Evolutionary conservation across 2,113 vertebrate genomes (phyloP).

Genomic region (Sinosuthora webbiana): DNA sequence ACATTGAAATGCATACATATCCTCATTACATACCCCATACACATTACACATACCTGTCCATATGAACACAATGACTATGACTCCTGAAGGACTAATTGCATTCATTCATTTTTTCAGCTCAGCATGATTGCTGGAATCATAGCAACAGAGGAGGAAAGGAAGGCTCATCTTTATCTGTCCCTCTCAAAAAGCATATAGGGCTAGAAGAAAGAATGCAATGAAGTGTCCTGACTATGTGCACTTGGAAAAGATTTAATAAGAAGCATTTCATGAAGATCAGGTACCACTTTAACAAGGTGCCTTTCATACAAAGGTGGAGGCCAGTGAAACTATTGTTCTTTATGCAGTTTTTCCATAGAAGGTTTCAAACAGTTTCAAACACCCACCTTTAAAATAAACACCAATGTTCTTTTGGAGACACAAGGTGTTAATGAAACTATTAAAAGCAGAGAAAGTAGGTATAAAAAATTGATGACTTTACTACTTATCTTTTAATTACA

Average conservation of each 20-base stretch:
- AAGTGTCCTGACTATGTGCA: slow-evolving; percentile 31
- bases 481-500: slow-evolving; percentile 43
- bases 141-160: slow-evolving; percentile 59
- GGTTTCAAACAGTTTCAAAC: slow-evolving; percentile 4
- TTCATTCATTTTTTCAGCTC: slow-evolving; percentile 81
- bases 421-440: slow-evolving; percentile 28
- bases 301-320: slow-evolving; percentile 60
- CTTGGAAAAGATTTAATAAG: slow-evolving; percentile 58
- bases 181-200: slow-evolving; percentile 54
- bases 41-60: not conserved
- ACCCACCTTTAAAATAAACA: slow-evolving; percentile 17
- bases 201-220: slow-evolving; percentile 34
- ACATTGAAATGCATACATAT: not conserved
- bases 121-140: slow-evolving; percentile 71
- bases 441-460: slow-evolving; percentile 46
- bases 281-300: slow-evolving; percentile 65
- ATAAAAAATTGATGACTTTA: slow-evolving; percentile 29
- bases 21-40: not conserved
- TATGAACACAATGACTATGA: slow-evolving; percentile 57
- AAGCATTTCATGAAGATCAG: slow-evolving; percentile 65
- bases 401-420: not conserved
- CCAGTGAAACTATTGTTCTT: slow-evolving; percentile 32
- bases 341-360: not conserved
- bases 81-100: slow-evolving; percentile 82
- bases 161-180: slow-evolving; percentile 67